Conservation (phyloP, 37 sponge, comb jelly and placozoan genomes). For the Ephydatia muelleri region DNA sequence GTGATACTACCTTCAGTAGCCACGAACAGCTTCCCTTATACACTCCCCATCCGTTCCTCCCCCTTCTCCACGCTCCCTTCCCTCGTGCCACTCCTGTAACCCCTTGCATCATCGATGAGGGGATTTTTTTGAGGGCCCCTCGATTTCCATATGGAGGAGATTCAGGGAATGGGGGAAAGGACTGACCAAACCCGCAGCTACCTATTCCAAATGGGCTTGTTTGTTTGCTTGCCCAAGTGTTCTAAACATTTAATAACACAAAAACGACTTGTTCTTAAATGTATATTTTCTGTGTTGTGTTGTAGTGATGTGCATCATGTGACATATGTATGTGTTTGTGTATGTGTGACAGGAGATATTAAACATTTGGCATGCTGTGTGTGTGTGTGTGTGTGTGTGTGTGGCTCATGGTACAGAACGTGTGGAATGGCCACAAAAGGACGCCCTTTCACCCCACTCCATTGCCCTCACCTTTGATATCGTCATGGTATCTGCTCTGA, state of each 20-base stretch:
- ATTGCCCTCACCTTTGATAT: slow-evolving; percentile 30
- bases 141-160: background rate
- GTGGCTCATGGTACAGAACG: slow-evolving; percentile 44
- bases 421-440: slow-evolving; percentile 64
- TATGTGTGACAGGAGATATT: too few relatives aligned
- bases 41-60: background rate
- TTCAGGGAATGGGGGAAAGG: background rate
- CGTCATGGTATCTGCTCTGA: background rate
- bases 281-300: too few relatives aligned
- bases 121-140: background rate
- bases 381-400: slow-evolving; percentile 11
- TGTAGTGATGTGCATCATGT: too few relatives aligned
- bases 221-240: background rate
- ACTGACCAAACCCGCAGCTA: background rate
- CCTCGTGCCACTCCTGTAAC: too few relatives aligned
- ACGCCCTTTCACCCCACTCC: slow-evolving; percentile 59
- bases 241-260: background rate
- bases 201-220: background rate
- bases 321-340: too few relatives aligned
- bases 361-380: too few relatives aligned
- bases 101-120: background rate
- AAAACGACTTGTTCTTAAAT: background rate
- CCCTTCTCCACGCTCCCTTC: too few relatives aligned
- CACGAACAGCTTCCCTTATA: background rate
- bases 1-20: background rate